Percentiles rank a stretch among this genome's conserved stretches.
Conservation (phyloP, 2,797 vertebrate species). For the Vespertilio murinus region DNA sequence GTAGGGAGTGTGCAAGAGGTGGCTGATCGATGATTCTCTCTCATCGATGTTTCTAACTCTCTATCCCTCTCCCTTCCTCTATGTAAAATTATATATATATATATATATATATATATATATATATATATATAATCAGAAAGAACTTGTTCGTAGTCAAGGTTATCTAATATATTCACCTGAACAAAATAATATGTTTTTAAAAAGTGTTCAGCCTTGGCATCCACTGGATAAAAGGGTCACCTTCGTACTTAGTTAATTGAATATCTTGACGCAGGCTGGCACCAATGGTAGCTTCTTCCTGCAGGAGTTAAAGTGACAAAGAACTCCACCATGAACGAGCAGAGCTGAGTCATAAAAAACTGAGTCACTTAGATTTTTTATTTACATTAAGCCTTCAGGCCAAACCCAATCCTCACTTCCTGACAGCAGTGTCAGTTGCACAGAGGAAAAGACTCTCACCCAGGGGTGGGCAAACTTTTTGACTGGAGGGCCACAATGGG, state of each 20-base stretch:
- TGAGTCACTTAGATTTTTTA: slow-evolving; percentile 59
- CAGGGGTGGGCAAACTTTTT: too few relatives aligned
- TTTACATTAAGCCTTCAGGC: slow-evolving; percentile 55
- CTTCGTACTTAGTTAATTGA: slow-evolving; percentile 39
- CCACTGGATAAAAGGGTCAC: slow-evolving; percentile 34
- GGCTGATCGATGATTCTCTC: too few relatives aligned
- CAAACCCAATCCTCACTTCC: slow-evolving; percentile 53
- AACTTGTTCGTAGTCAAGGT: background rate
- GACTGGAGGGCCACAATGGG: too few relatives aligned
- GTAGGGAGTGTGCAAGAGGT: too few relatives aligned
- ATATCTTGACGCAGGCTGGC: background rate
- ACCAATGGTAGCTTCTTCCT: slow-evolving; percentile 8
- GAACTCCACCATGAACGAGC: background rate
- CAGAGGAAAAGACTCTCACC: slow-evolving; percentile 41
- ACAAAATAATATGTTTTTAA: slow-evolving; percentile 34
- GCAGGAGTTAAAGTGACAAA: background rate
- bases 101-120: too few relatives aligned
- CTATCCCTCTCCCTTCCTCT: too few relatives aligned
- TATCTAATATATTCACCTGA: slow-evolving; percentile 35
- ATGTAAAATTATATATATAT: too few relatives aligned
- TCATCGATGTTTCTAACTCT: too few relatives aligned
- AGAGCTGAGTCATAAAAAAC: slow-evolving; percentile 14
- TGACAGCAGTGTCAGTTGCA: slow-evolving; percentile 34
- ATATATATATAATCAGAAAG: too few relatives aligned
- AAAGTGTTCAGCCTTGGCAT: background rate